phyloP scores from a whole-genome alignment of 1,140 invertebrate genomes.

The Oedothorax gibbosus region DNA sequence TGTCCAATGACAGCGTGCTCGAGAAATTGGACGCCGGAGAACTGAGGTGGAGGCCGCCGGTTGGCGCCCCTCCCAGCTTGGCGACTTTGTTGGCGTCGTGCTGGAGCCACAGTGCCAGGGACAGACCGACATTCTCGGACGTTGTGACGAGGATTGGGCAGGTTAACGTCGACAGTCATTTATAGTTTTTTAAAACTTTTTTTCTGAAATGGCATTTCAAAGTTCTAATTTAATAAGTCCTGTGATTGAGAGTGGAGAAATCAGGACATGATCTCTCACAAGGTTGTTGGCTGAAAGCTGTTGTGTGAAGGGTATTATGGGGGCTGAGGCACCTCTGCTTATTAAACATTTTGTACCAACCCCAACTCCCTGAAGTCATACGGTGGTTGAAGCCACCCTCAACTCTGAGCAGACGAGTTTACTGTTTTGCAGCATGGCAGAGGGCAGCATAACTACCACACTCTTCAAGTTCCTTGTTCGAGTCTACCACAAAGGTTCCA shows the following conservation, averaged over 20 bases:
- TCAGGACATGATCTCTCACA: background rate
- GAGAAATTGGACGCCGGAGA: conserved; percentile 26
- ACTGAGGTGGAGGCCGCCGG: conserved; percentile 51
- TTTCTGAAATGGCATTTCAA: background rate
- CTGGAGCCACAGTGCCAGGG: conserved; percentile 76
- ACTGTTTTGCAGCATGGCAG: too few species aligned
- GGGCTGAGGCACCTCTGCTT: too few species aligned
- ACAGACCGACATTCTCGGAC: conserved; percentile 75
- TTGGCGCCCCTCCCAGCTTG: conserved; percentile 27
- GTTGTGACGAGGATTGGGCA: conserved; percentile 65
- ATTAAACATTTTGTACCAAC: too few species aligned
- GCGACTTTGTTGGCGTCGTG: conserved; percentile 73
- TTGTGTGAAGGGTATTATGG: too few species aligned
- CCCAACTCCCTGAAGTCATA: too few species aligned
- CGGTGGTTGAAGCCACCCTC: too few species aligned
- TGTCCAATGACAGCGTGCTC: conserved; percentile 44
- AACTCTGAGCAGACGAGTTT: too few species aligned
- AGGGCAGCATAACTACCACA: too few species aligned
- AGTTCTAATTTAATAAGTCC: background rate
- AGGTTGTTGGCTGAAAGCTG: too few species aligned
- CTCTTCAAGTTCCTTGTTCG: too few species aligned
- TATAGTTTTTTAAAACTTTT: conserved; percentile 31
- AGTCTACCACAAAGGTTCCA: too few species aligned
- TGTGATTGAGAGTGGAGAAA: background rate
- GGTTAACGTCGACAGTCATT: conserved; percentile 62